phyloP scores from a whole-genome alignment of 2,113 vertebrate species.

The Epinephelus fuscoguttatus region DNA sequence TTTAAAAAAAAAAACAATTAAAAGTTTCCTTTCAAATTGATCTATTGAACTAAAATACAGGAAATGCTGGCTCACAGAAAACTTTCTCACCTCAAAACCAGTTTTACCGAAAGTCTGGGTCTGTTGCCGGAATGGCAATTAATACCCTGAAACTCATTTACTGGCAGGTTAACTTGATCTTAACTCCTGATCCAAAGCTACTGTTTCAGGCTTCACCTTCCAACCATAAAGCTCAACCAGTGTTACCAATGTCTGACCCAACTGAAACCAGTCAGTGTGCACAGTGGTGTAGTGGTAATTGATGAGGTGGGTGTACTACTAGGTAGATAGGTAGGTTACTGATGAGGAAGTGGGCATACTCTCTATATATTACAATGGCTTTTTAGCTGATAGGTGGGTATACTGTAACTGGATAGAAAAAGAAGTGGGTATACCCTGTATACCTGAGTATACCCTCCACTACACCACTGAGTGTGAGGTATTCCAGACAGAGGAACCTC shows the following conservation, averaged over 20 bases:
- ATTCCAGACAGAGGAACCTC: not conserved
- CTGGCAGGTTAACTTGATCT: not conserved
- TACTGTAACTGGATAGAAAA: no score
- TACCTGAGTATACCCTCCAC: no score
- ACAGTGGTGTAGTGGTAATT: no score
- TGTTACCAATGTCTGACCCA: not conserved
- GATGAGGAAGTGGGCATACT: no score
- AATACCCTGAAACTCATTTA: not conserved
- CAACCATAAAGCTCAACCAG: not conserved
- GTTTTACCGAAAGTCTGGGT: not conserved
- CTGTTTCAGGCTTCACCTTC: not conserved
- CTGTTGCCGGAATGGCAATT: not conserved
- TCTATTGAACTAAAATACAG: constrained; percentile 9
- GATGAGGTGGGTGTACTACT: no score
- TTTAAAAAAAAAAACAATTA: no score
- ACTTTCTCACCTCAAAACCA: not conserved
- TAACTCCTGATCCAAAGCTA: not conserved
- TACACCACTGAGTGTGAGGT: not conserved
- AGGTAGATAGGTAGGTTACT: no score
- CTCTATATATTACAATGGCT: no score
- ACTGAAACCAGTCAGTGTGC: not conserved
- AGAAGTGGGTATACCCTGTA: no score
- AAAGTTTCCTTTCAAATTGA: not conserved
- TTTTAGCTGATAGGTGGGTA: no score
- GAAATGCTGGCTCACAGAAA: not conserved